phyloP scores from a whole-genome alignment of 2,113 vertebrate genomes.

The Penelope pileata region DNA sequence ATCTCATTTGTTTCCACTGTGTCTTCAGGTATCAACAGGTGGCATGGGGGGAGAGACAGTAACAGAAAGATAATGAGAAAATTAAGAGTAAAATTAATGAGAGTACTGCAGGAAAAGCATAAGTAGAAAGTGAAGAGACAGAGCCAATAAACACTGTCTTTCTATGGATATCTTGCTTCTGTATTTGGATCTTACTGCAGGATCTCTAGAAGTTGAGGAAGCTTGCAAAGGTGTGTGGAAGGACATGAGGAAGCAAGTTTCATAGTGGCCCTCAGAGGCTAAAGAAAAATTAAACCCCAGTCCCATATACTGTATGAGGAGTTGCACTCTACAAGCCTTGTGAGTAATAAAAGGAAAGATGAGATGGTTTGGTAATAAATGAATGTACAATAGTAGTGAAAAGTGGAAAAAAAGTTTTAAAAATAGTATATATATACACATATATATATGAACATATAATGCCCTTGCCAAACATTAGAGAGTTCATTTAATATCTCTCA shows the following conservation, averaged over 20 bases:
- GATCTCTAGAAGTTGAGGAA: background rate
- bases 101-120: background rate
- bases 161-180: fast-evolving
- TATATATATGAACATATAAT: background rate
- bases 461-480: background rate
- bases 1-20: fast-evolving
- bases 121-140: background rate
- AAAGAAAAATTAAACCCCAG: background rate
- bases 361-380: background rate
- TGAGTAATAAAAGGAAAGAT: background rate
- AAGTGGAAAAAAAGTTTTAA: background rate
- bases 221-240: background rate
- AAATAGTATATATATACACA: background rate
- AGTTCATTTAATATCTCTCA: background rate
- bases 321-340: background rate
- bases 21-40: background rate
- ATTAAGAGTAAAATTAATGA: background rate
- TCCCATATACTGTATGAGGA: background rate
- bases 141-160: fast-evolving
- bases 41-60: too few relatives aligned
- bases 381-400: background rate
- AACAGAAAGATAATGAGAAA: background rate
- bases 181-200: fast-evolving
- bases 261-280: background rate
- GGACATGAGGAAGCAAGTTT: background rate